Base-by-base conservation (phyloP, 2,113 vertebrate species). In the Eudyptes chrysolophus region DNA sequence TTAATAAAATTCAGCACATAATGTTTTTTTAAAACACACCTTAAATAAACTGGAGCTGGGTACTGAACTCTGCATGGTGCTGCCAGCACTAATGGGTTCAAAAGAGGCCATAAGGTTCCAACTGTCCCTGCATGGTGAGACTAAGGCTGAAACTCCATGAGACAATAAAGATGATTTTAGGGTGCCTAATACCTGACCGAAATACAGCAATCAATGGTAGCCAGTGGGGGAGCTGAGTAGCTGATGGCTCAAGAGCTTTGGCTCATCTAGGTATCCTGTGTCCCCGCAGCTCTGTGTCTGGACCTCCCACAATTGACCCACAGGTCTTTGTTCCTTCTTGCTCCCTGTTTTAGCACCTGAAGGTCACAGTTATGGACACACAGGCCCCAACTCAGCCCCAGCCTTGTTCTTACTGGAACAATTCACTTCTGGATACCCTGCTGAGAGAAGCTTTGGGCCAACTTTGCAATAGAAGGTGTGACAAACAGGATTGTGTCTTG, bases 1-100 rank as follows among this genome's bases (percentile, higher is more conserved):
- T 95, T 95, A 96, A 97, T 97, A 97, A 97, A 97, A 96, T 96
- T 95, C 89, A 70, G 89, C 25, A 10, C 77, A 94, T 94, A 95
- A 93, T 89, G 85, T 36, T 84, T 96, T 87, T 95, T 87, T 83
- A 77, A 96, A 95, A 74, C 55, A 92, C 94, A 91, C n/a, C 76
- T 93, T 96, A 97, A 98, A 96, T 94, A 95, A 97, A 96, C 97
- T 88, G 74, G 83, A 87, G n/a, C 40, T 87, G 87, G 48, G 81
- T 84, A 78, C 55, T 95, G 95, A 94, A 93, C 89, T 95, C 82
- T 92, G 65, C 44, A 5, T 55, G 90, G 72, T 87, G 91, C 78
- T 95, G 83, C 92, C 8, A 10, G 32, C 81, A 91, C 74, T 85
- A 92, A 83, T 54, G 69, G 48, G 60, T 93, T 97, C 85, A 91